Evolutionary conservation across 2,888 invertebrate species (phyloP).

Genomic region (Harpalus rufipes): DNA sequence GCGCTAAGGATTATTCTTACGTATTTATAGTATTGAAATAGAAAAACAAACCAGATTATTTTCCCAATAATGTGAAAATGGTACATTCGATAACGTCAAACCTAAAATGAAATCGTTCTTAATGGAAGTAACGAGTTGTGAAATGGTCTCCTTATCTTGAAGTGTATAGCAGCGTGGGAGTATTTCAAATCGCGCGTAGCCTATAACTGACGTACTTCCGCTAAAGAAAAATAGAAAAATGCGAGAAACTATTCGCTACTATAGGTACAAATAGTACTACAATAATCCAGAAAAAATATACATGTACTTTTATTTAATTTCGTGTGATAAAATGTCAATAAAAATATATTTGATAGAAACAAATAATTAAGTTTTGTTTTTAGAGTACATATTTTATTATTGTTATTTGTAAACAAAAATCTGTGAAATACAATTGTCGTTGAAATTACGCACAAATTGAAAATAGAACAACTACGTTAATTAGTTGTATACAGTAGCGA

Average conservation of each 20-base stretch:
- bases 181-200: conserved; percentile 20
- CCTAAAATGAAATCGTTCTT: conserved; percentile 22
- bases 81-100: conserved; percentile 1
- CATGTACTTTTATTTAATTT: neutral
- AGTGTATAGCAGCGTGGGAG: conserved; percentile 5
- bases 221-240: conserved; percentile 12
- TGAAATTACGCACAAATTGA: neutral
- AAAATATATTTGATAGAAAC: neutral
- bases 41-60: neutral
- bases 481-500: neutral
- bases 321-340: neutral
- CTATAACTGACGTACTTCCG: conserved; percentile 18
- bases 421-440: neutral
- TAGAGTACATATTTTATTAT: neutral
- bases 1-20: no score
- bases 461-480: neutral
- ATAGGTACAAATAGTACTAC: neutral
- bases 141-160: conserved; percentile 25
- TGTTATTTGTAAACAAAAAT: neutral
- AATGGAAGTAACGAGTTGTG: conserved; percentile 36
- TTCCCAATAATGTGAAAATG: neutral
- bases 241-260: conserved; percentile 4
- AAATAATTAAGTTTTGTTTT: neutral
- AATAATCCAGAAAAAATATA: neutral
- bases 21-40: no score